phyloP scores from a whole-genome alignment of 2,888 invertebrate genomes.

The Timandra comae region DNA sequence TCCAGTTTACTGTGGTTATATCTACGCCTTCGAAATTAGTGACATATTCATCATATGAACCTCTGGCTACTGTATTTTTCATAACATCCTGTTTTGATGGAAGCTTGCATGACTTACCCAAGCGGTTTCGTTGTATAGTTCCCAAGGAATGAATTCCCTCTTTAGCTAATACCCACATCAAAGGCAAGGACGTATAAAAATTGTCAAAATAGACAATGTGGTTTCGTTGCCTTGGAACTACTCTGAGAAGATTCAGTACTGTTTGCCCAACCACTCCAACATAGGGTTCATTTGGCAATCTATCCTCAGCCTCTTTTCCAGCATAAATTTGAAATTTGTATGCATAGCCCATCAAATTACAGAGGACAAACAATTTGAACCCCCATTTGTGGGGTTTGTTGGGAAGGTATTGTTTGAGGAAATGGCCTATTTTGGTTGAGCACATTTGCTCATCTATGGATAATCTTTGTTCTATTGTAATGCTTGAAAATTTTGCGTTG shows the following conservation, averaged over 20 bases:
- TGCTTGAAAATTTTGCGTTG: conserved; percentile 26
- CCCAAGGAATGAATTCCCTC: conserved; percentile 13
- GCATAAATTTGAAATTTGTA: conserved; percentile 19
- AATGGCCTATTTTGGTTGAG: conserved; percentile 20
- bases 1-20: conserved; percentile 15
- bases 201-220: conserved; percentile 31
- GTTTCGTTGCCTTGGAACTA: conserved; percentile 16
- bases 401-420: conserved; percentile 21
- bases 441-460: conserved; percentile 28
- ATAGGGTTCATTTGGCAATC: conserved; percentile 12
- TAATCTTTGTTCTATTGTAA: conserved; percentile 30
- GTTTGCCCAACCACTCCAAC: conserved; percentile 14
- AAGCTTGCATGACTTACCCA: conserved; percentile 16
- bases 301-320: conserved; percentile 12
- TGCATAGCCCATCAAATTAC: conserved; percentile 19
- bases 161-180: conserved; percentile 24
- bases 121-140: conserved; percentile 17
- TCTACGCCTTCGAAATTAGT: conserved; percentile 16
- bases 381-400: conserved; percentile 26
- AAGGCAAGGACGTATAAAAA: conserved; percentile 32
- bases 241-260: conserved; percentile 17
- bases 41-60: conserved; percentile 17
- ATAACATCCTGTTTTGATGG: conserved; percentile 14
- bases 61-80: conserved; percentile 11
- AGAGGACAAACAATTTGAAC: conserved; percentile 22